Evolutionary conservation across 1,140 invertebrate species (phyloP).

Genomic region (Anastrepha obliqua): DNA sequence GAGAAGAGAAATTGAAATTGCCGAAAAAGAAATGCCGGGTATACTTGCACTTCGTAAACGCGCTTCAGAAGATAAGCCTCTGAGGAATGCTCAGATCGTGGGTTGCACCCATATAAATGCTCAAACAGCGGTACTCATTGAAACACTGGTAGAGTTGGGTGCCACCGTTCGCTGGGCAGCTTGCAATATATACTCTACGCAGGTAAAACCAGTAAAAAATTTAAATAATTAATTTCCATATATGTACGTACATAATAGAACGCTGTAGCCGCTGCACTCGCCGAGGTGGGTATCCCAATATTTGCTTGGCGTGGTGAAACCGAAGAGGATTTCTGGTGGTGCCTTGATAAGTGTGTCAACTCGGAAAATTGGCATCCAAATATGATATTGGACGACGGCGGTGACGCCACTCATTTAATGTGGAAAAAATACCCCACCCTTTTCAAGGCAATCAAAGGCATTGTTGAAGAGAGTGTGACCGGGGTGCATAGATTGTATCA

Average conservation of each 20-base stretch:
- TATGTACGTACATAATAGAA: slow-evolving; percentile 78
- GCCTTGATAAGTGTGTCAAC: slow-evolving; percentile 94
- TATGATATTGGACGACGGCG: slow-evolving; percentile 98
- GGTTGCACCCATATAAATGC: slow-evolving; percentile 98
- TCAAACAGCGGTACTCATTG: slow-evolving; percentile 96
- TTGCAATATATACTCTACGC: slow-evolving; percentile 98
- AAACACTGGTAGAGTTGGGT: slow-evolving; percentile 91
- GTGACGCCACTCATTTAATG: slow-evolving; percentile 97
- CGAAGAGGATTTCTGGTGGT: slow-evolving; percentile 99
- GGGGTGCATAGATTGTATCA: slow-evolving; percentile 98
- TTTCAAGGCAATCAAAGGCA: slow-evolving; percentile 96
- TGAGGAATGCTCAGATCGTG: slow-evolving; percentile 95
- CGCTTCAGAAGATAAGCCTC: slow-evolving; percentile 92
- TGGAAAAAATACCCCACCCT: slow-evolving; percentile 95
- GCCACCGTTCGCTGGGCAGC: slow-evolving; percentile 95
- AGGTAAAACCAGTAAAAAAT: slow-evolving; percentile 75
- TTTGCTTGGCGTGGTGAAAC: slow-evolving; percentile 97
- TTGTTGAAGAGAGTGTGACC: slow-evolving; percentile 98
- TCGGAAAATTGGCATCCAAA: slow-evolving; percentile 91
- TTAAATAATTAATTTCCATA: not conserved
- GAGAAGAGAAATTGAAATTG: slow-evolving; percentile 94
- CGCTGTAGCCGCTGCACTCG: slow-evolving; percentile 95
- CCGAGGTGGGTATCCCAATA: slow-evolving; percentile 90
- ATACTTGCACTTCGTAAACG: slow-evolving; percentile 94
- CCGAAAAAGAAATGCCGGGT: slow-evolving; percentile 98